phyloP scores from a whole-genome alignment of 2,113 vertebrate genomes.

The Pluvialis apricaria region DNA sequence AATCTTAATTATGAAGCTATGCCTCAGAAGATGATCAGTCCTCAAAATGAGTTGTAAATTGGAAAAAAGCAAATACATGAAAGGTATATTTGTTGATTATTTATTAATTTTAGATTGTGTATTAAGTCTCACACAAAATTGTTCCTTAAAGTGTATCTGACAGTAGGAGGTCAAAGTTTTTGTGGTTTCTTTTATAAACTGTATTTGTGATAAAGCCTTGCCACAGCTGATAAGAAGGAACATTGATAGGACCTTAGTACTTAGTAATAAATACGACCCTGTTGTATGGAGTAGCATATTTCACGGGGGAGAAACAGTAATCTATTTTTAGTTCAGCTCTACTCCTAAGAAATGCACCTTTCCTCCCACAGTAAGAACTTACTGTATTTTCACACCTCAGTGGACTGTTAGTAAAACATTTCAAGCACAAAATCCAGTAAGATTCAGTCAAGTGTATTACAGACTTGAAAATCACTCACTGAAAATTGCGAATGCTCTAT shows the following conservation, averaged over 20 bases:
- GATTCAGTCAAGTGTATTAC: background rate
- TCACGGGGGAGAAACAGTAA: background rate
- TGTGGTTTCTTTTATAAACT: background rate
- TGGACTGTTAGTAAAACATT: slow-evolving; percentile 24
- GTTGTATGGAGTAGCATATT: background rate
- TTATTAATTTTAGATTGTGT: background rate
- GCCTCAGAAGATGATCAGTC: background rate
- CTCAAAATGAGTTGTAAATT: background rate
- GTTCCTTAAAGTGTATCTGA: background rate
- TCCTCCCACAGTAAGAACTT: background rate
- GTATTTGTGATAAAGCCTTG: background rate
- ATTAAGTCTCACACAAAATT: background rate
- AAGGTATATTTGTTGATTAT: background rate
- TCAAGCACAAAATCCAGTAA: slow-evolving; percentile 28
- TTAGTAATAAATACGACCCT: background rate
- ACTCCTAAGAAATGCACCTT: background rate
- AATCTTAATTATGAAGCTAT: background rate
- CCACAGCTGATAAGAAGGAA: background rate
- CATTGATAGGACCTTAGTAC: background rate
- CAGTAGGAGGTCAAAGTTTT: background rate
- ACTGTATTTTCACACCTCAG: slow-evolving; percentile 22
- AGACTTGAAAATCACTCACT: background rate
- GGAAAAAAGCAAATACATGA: background rate
- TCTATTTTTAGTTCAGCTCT: slow-evolving; percentile 21
- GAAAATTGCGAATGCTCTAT: background rate